Evolutionary conservation across 92 coral and sea anemone species (phyloP).

Genomic region (Phymanthus crucifer): DNA sequence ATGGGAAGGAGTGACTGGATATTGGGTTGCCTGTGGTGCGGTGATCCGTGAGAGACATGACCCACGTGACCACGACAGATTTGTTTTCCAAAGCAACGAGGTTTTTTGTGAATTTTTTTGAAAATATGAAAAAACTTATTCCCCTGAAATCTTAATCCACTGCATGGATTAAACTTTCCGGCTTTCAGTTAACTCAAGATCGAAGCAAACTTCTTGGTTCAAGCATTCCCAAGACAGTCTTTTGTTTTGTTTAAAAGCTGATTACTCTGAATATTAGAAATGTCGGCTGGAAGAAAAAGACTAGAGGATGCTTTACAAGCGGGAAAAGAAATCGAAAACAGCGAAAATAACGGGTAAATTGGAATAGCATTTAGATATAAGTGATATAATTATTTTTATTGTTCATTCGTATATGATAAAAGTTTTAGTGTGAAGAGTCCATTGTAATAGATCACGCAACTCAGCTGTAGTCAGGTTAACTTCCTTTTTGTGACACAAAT

Average conservation of each 20-base stretch:
- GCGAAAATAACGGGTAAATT: constrained; percentile 43
- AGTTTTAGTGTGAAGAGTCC: constrained; percentile 4
- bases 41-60: neutral
- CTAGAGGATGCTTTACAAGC: constrained; percentile 90
- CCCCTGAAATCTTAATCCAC: neutral
- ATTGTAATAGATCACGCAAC: neutral
- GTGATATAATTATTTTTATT: neutral
- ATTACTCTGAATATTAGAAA: constrained; percentile 18
- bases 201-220: neutral
- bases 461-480: neutral
- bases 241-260: constrained; percentile 3
- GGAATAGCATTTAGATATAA: neutral
- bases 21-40: neutral
- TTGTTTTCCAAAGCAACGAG: neutral
- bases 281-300: constrained; percentile 94
- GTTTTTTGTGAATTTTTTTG: neutral
- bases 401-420: neutral
- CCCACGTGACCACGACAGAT: no score
- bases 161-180: neutral
- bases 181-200: neutral
- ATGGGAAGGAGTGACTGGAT: neutral
- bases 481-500: neutral
- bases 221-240: neutral
- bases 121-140: no score
- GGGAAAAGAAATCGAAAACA: constrained; percentile 73